Evolutionary conservation across 2,113 vertebrate genomes (phyloP).

Genomic region (Ciconia maguari): DNA sequence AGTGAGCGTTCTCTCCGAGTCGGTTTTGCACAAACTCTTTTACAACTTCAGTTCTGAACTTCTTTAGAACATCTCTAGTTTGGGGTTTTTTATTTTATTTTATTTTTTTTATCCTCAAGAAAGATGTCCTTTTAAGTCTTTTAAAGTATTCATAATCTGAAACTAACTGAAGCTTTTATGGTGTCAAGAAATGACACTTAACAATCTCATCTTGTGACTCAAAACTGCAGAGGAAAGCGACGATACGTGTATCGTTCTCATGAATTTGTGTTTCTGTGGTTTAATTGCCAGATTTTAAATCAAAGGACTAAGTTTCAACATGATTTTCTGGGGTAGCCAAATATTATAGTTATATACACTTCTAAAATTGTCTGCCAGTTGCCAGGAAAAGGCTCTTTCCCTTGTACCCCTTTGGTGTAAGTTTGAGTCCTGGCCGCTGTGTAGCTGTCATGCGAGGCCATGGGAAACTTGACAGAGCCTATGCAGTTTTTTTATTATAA

Average conservation of each 20-base stretch:
- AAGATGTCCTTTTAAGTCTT: conserved; percentile 1
- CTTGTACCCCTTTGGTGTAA: neutral
- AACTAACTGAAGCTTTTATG: neutral
- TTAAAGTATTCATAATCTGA: neutral
- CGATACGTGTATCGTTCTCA: fast-evolving
- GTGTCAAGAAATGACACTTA: neutral
- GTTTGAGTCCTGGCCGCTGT: neutral
- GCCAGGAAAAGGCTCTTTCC: neutral
- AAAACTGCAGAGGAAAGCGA: neutral
- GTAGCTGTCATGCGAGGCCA: neutral
- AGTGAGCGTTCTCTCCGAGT: conserved; percentile 53
- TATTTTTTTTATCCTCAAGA: neutral
- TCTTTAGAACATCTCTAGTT: conserved; percentile 40
- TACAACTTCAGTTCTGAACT: conserved; percentile 62
- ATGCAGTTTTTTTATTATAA: neutral
- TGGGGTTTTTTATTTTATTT: neutral
- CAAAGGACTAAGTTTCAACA: neutral
- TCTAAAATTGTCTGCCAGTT: neutral
- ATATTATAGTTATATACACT: neutral
- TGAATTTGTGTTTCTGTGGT: neutral
- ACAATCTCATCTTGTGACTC: neutral
- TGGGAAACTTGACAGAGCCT: neutral
- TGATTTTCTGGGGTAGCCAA: neutral
- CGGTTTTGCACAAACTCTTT: conserved; percentile 71
- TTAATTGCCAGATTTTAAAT: neutral